Base-by-base conservation (phyloP, 2,797 vertebrate genomes). In the Acanthornis magna region DNA sequence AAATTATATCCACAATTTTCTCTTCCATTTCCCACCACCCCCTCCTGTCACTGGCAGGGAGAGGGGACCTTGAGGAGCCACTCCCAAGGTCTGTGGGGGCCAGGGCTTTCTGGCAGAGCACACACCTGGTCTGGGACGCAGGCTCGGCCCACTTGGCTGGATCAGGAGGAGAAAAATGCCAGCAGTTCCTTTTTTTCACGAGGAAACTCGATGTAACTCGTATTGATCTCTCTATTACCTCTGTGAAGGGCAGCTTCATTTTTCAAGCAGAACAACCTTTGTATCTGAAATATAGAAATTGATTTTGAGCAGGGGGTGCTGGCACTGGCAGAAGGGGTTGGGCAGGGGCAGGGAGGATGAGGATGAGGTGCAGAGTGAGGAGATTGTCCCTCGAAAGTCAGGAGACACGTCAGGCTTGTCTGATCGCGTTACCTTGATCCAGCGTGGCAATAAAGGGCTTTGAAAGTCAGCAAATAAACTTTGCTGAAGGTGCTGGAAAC, bases 141-240 rank as follows among this genome's bases (percentile, higher is more conserved):
- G 65, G 43, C 36, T 22, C 3, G 1, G 65, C 88, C 68, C 27
- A 3, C 3, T 42, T 2, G 16, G 58, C 12, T 67, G 85, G 22
- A 19, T 51, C 25, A 4, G 71, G 30, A 73, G 67, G 62, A 47
- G 29, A 55, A 42, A 58, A 57, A 38, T 17, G 40, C 58, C 38
- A 34, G 72, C 30, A 26, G 47, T 11, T 75, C 62, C 21, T 75
- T 0, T 3, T 51, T 78, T 76, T 50, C 51, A 3, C 71, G 36
- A 42, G 90, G 85, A 91, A 82, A 77, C 88, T 72, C 29, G 17
- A 36, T 70, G 78, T 88, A 87, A 93, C 88, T 50, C 2, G 82
- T 82, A 95, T 94, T 84, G 97, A 97, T 97, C 96, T 95, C 96
- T 96, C 83, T 72, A 86, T 96, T 95, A 86, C 79, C 66, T 96